phyloP scores from a whole-genome alignment of 2,888 invertebrate genomes.

The Cryptocephalus primarius region DNA sequence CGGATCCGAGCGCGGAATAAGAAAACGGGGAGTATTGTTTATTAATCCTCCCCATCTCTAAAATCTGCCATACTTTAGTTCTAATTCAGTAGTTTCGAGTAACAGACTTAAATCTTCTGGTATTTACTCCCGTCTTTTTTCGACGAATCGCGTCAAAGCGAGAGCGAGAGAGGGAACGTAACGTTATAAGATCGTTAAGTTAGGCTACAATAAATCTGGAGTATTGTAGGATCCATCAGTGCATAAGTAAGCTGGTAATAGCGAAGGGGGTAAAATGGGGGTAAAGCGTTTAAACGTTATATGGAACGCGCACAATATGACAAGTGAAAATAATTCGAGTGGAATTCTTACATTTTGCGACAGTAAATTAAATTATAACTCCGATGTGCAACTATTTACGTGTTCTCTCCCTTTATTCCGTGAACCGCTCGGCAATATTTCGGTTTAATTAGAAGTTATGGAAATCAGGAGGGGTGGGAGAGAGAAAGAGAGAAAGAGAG shows the following conservation, averaged over 20 bases:
- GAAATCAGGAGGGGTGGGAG: too few relatives aligned
- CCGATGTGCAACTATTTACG: conserved; percentile 17
- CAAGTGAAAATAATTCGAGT: conserved; percentile 37
- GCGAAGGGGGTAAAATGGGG: conserved; percentile 25
- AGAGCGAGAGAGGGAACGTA: background rate
- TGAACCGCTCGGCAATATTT: conserved; percentile 7
- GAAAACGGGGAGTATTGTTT: conserved; percentile 17
- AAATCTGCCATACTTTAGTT: conserved; percentile 20
- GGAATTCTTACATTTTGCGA: conserved; percentile 37
- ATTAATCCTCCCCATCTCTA: conserved; percentile 16
- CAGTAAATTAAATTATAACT: conserved; percentile 22
- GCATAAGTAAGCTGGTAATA: conserved; percentile 37
- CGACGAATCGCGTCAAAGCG: conserved; percentile 1
- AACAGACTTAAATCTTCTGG: conserved; percentile 14
- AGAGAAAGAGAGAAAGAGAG: too few relatives aligned
- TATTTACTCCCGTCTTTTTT: conserved; percentile 8
- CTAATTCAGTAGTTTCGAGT: conserved; percentile 18
- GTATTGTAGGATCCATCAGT: conserved; percentile 35
- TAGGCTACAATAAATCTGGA: conserved; percentile 32
- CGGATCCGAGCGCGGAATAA: conserved; percentile 6
- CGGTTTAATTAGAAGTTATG: conserved; percentile 3
- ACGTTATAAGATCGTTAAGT: conserved; percentile 21
- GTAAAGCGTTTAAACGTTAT: conserved; percentile 35
- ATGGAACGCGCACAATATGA: conserved; percentile 34
- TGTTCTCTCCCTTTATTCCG: too few relatives aligned